Evolutionary conservation across 2,797 vertebrate species (phyloP), one percentile per base, ranked within the genome.

Genomic region (Chelidonichthys spinosus): DNA sequence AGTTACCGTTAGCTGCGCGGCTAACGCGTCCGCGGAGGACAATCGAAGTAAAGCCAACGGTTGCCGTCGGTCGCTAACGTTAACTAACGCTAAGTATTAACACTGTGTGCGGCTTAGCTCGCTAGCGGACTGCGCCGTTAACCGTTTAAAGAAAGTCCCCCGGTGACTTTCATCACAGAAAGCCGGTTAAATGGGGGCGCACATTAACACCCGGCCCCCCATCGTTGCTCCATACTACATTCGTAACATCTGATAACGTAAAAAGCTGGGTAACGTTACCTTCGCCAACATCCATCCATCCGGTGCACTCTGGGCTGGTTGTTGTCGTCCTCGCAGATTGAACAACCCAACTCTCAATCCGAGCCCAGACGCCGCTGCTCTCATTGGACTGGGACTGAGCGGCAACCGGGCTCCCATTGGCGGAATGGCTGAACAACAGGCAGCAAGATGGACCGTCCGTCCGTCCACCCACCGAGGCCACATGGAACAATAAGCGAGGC

Each of bases 341-440:
- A 93, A 92, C 90, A 91, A 92, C 90, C 90, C 89, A 90, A 90
- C 91, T 89, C 92, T 85, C 87, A 60, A 86, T 83, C 81, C 74
- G 85, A 90, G 81, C 79, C 86, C 81, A 64, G 86, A 85, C 80
- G 72, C 76, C 0, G 62, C 76, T n/a, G 80, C 80, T 92, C 91
- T 94, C 82, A 94, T 94, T 94, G 93, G 93, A 87, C 87, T 1
- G 89, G 70, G 75, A 33, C 80, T 64, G 46, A 79, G 68, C 66
- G 83, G 79, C 65, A 82, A 80, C 55, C 84, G 49, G 74, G 56
- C 88, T 80, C 90, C 77, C 76, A 94, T 93, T 94, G 93, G 92
- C 49, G 79, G 90, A 87, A 33, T 36, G 75, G 81, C 85, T 83
- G 90, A 94, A 92, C 92, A 94, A 92, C 93, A 91, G 91, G 89